Evolutionary conservation across 2,113 vertebrate genomes (phyloP).

Genomic region (Sylvia atricapilla): DNA sequence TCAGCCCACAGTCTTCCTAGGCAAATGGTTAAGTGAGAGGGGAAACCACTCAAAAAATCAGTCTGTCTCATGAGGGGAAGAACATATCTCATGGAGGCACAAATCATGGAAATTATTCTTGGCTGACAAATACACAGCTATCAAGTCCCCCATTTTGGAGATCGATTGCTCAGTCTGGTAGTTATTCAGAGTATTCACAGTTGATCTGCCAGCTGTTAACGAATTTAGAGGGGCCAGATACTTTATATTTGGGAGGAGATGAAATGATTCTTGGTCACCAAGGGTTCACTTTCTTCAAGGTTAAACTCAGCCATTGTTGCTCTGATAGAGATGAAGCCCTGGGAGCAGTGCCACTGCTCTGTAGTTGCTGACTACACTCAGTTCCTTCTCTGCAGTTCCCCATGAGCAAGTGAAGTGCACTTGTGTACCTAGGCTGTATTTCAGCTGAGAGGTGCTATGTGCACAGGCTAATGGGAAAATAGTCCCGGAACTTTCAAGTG

Average conservation of each 20-base stretch:
- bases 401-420: not conserved
- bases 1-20: not conserved
- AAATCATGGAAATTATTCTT: not conserved
- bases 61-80: not conserved
- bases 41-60: not conserved
- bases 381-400: not conserved
- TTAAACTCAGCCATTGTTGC: not conserved
- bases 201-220: not conserved
- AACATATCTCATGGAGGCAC: not conserved
- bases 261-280: not conserved
- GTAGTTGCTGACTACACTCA: not conserved
- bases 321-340: not conserved
- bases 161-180: not conserved
- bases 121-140: not conserved
- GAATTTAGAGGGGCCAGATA: not conserved
- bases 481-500: conserved; percentile 36
- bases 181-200: not conserved
- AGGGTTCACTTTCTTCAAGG: not conserved
- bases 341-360: not conserved
- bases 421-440: conserved; percentile 9
- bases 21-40: not conserved
- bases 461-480: conserved; percentile 46
- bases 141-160: not conserved
- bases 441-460: not conserved
- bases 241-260: not conserved